A percentile compares a stretch with the other conserved stretches of the same genome.
phyloP scores from a whole-genome alignment of 1,140 invertebrate species.

The Brachionus asplanchnoidis region DNA sequence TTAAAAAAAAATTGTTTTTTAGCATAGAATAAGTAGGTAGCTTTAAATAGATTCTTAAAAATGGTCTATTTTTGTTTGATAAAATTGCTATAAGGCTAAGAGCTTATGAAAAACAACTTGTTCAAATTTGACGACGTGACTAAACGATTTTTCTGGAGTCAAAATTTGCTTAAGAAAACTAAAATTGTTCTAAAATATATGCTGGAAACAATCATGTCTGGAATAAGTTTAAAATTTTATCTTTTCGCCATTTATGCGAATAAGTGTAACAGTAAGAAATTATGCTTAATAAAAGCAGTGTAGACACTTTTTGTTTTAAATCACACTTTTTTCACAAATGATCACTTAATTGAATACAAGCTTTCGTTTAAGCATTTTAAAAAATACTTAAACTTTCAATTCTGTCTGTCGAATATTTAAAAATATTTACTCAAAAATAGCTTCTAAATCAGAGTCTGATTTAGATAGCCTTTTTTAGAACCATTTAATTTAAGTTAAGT shows the following conservation, averaged over 20 bases:
- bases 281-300: background rate
- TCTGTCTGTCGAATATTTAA: background rate
- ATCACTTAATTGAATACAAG: background rate
- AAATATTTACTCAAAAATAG: background rate
- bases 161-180: background rate
- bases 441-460: background rate
- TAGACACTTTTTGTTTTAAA: background rate
- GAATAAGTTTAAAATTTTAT: background rate
- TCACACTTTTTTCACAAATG: background rate
- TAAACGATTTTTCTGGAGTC: background rate
- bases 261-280: background rate
- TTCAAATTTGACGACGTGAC: background rate
- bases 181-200: background rate
- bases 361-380: background rate
- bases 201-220: background rate
- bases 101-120: background rate
- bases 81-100: background rate
- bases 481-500: too few relatives aligned
- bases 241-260: background rate
- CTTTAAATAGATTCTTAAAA: background rate
- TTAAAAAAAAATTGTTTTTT: too few relatives aligned
- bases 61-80: background rate
- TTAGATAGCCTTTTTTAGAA: background rate
- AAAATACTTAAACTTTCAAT: background rate
- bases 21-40: background rate